Conservation (phyloP, 2,888 invertebrate species). For the Flabesymbios commensalis region DNA sequence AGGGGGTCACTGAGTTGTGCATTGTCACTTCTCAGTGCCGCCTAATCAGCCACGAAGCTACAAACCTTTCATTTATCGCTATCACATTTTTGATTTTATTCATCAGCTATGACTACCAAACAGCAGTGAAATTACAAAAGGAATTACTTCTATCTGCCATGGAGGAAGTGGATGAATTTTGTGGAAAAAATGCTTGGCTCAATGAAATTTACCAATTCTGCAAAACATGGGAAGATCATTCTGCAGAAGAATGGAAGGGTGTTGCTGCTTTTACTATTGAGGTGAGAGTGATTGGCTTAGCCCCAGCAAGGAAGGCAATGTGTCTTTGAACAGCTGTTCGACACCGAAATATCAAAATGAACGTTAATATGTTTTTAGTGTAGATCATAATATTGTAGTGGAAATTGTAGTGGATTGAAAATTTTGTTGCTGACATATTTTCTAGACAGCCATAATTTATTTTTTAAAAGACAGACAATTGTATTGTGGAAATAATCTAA, state of each 20-base stretch:
- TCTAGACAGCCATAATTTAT: too few relatives aligned
- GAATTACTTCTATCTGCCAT: constrained; percentile 44
- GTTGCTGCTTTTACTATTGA: constrained; percentile 57
- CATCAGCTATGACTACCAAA: too few relatives aligned
- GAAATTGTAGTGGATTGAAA: too few relatives aligned
- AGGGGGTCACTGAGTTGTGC: too few relatives aligned
- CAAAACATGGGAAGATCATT: constrained; percentile 49
- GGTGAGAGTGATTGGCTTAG: constrained; percentile 34
- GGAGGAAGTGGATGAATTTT: constrained; percentile 53
- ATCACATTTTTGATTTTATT: too few relatives aligned
- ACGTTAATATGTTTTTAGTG: background rate
- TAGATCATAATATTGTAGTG: too few relatives aligned
- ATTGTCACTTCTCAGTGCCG: too few relatives aligned
- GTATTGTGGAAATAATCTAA: too few relatives aligned
- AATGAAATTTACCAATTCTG: constrained; percentile 54
- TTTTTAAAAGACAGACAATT: too few relatives aligned
- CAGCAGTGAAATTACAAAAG: constrained; percentile 38
- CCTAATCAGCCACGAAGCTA: too few relatives aligned
- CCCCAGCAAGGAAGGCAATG: background rate
- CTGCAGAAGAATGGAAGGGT: constrained; percentile 47
- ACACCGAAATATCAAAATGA: background rate
- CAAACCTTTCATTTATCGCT: too few relatives aligned
- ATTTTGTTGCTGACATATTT: too few relatives aligned
- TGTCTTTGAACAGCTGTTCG: background rate
- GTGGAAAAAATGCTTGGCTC: constrained; percentile 53